Evolutionary conservation across 2,888 invertebrate species (phyloP), one percentile per base, ranked within the genome.

Genomic region (Axea sp.): DNA sequence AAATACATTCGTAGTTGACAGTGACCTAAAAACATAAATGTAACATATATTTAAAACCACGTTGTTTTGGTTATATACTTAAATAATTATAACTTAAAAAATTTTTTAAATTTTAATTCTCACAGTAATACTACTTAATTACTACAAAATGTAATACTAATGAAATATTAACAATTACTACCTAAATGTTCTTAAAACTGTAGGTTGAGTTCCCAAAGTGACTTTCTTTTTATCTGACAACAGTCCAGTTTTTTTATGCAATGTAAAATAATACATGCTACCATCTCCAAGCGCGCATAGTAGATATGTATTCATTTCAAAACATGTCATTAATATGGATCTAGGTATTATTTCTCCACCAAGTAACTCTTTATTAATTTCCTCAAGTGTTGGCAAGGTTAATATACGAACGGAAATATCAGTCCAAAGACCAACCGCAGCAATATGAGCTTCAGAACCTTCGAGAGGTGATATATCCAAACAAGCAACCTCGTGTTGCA

Each of bases 271-370:
- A 88, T 95, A 97, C 92, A 99, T 94, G 9, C 97, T 96, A 0
- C 99, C 99, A 88, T 99, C 99, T 3, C 99, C 99, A 17, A 99
- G 90, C 0, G 99, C 99, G 82, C 96, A 96, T 26, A 97, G 90
- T 14, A 97, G 88, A 88, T 97, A 97, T 79, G 95, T 94, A 69
- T 95, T 93, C 1, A 95, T 95, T 87, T 99, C 99, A 88, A 99
- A 95, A 49, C 94, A 94, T 41, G 97, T 95, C 92, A 99, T 95
- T 55, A 99, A 88, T 72, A 99, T 94, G 0, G 99, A 98, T 2
- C 99, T 92, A 0, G 99, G 98, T 74, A 99, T 97, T 77, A 99
- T 98, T 89, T 99, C 98, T 81, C 98, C 98, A 22, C 95, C 94
- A 0, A 98, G 89, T 82, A 93, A 92, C 89, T 98, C 97, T 15